phyloP scores from a whole-genome alignment of 2,888 invertebrate genomes.

The Muschampia staudingeri region DNA sequence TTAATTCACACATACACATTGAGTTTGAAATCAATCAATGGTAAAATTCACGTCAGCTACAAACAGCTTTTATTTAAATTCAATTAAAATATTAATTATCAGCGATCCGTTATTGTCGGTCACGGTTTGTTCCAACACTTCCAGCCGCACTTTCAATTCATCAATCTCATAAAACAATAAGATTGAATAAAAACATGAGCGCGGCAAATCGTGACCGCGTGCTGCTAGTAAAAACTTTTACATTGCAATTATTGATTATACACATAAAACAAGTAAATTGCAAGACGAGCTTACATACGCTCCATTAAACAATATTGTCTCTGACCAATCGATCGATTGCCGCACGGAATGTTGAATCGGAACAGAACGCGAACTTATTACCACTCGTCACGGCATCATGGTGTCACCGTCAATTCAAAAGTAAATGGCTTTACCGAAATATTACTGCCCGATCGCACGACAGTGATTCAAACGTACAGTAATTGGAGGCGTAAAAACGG shows the following conservation, averaged over 20 bases:
- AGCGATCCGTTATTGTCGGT: constrained; percentile 78
- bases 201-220: constrained; percentile 80
- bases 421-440: constrained; percentile 65
- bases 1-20: neutral
- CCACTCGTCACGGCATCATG: constrained; percentile 67
- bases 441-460: constrained; percentile 78
- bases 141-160: constrained; percentile 79
- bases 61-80: constrained; percentile 45
- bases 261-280: constrained; percentile 79
- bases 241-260: constrained; percentile 80
- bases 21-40: neutral
- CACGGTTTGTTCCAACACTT: constrained; percentile 73
- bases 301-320: constrained; percentile 81
- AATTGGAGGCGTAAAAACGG: constrained; percentile 77
- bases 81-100: constrained; percentile 71
- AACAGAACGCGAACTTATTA: constrained; percentile 56
- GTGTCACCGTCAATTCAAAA: constrained; percentile 57
- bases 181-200: constrained; percentile 78
- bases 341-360: constrained; percentile 50
- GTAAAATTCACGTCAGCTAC: neutral
- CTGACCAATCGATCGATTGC: constrained; percentile 74
- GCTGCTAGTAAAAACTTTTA: constrained; percentile 74
- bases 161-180: constrained; percentile 84
- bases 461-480: constrained; percentile 69
- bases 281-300: constrained; percentile 69